Evolutionary conservation across 2,888 invertebrate species (phyloP).

Genomic region (Eristalis arbustorum): DNA sequence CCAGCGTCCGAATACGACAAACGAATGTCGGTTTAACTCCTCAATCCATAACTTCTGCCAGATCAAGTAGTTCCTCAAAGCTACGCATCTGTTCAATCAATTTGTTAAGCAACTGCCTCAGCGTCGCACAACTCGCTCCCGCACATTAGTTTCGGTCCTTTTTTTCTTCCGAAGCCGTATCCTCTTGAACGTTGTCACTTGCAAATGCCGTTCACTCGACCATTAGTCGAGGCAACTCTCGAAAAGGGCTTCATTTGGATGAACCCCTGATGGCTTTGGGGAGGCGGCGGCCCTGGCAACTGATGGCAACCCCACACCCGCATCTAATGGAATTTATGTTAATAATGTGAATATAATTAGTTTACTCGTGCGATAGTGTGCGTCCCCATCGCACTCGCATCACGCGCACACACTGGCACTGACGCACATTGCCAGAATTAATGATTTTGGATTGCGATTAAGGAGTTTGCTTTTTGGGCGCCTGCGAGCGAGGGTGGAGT

Average conservation of each 20-base stretch:
- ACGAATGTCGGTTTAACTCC: no score
- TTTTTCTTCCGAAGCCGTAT: not conserved
- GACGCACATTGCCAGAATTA: constrained; percentile 35
- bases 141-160: not conserved
- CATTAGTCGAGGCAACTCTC: constrained; percentile 27
- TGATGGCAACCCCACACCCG: constrained; percentile 36
- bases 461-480: not conserved
- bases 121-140: not conserved
- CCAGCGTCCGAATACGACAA: no score
- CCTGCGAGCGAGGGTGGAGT: not conserved
- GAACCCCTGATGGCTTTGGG: constrained; percentile 1
- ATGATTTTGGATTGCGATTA: constrained; percentile 57
- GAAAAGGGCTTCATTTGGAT: constrained; percentile 5
- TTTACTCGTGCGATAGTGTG: constrained; percentile 40
- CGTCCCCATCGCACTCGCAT: not conserved
- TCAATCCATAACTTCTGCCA: not conserved
- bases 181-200: constrained; percentile 26
- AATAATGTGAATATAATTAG: constrained; percentile 74
- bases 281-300: not conserved
- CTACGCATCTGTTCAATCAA: not conserved
- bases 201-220: constrained; percentile 37
- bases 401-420: not conserved
- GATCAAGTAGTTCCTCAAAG: not conserved
- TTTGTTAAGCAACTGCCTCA: not conserved
- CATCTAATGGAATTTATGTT: constrained; percentile 73